Base-by-base conservation (phyloP, 2,888 invertebrate genomes). In the Congeria kusceri region DNA sequence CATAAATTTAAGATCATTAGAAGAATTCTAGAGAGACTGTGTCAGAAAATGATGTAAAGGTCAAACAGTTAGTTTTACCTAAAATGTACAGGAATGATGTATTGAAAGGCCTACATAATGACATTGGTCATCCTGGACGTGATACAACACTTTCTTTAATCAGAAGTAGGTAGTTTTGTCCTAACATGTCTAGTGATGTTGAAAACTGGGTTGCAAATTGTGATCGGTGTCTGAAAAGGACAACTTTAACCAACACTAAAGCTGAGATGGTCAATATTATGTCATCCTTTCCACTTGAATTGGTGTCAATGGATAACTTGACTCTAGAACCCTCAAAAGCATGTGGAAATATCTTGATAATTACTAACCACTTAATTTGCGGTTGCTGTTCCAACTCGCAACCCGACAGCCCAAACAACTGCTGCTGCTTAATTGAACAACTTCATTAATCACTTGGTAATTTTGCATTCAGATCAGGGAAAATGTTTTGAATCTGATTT, bases 301-400 rank as follows among this genome's bases (percentile, higher is more conserved):
- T 74, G n/a, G 74, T 79, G 11, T 69, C 44, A 13, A 57, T 69
- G 53, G 75, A 66, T 29, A 70, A 64, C 57, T 39, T 78, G 25
- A 69, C 64, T 3, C 32, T 76, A 25, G 69, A 69, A 58, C 58
- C 64, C 2, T 15, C 64, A 2, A 76, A 47, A 57, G 69, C 69
- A 20, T 20, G 29, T 11, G 58, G 29, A 32, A 67, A 73, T 25
- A 53, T 66, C 11, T 61, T 67, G 25, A 61, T 72, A n/a, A 56
- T 56, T 9, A 67, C 75, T 15, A 68, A 75, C 28, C 69, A 69
- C 32, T 75, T 75, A 32, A 39, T 62, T 39, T 39, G 62, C 62
- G 5, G 44, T 62, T 29, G 62, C 62, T 11, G 32, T 62, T n/a
- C 62, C 62, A n/a, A 62, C 62, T 20, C 28, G 28, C 13, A 62